phyloP scores from a whole-genome alignment of 2,797 vertebrate species.

The Sebastes hubbsi region DNA sequence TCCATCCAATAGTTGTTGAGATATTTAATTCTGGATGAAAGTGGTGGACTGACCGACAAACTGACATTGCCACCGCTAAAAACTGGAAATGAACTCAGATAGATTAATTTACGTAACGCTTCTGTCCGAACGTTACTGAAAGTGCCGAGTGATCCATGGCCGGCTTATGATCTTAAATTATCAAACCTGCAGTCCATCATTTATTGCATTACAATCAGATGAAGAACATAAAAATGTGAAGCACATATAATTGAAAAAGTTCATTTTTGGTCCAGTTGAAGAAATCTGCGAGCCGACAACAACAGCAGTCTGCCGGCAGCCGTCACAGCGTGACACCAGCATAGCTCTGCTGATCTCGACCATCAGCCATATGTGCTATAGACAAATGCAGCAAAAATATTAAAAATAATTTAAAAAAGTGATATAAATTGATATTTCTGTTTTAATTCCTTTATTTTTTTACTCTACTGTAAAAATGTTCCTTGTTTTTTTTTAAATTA shows the following conservation, averaged over 20 bases:
- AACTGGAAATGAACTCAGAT: background rate
- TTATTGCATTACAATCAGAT: background rate
- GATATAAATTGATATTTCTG: too few relatives aligned
- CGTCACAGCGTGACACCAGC: background rate
- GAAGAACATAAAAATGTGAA: background rate
- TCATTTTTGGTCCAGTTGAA: too few relatives aligned
- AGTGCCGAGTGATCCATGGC: background rate
- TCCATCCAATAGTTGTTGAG: background rate
- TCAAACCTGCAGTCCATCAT: background rate
- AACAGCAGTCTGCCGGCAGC: background rate
- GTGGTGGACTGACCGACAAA: background rate
- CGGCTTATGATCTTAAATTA: background rate
- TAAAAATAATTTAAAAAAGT: too few relatives aligned
- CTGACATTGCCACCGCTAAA: background rate
- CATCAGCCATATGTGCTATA: background rate
- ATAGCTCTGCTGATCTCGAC: background rate
- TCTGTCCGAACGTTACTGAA: background rate
- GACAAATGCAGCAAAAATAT: too few relatives aligned
- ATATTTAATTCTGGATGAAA: background rate
- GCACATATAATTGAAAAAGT: background rate
- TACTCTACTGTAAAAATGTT: too few relatives aligned
- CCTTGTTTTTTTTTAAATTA: background rate
- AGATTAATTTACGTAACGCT: too few relatives aligned
- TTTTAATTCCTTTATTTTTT: too few relatives aligned
- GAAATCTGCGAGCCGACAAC: background rate